Evolutionary conservation across 2,888 invertebrate genomes (phyloP), one percentile per base, ranked within the genome.

Genomic region (Dysmachus trigonus): DNA sequence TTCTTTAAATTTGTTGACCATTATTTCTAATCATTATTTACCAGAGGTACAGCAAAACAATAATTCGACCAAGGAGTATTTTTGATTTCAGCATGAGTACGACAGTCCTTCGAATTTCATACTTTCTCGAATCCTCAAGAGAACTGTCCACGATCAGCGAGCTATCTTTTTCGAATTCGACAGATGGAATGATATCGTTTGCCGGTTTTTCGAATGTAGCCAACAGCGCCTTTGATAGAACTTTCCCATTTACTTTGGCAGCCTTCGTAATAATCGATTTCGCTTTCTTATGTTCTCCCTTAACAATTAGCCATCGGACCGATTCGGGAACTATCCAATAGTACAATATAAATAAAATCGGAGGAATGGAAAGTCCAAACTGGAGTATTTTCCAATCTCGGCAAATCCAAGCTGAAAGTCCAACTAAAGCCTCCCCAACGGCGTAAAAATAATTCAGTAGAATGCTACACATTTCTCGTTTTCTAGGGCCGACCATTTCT

Each of bases 311-410:
- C 95, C 95, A 95, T 88, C 95, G 91, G 0, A 95, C 94, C 0
- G 95, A 95, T 90, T 95, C 95, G 0, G 95, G 95, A 30, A 95
- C 92, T 35, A 91, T 93, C 95, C 94, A 95, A 89, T 93, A 93
- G 89, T 95, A 95, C 22, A 91, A 90, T 30, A 94, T 90, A 89
- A 95, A 94, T 27, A 95, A 87, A 10, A 94, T 90, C 6, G 94
- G 94, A 4, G 95, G 95, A 8, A 93, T 93, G 22, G 95, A 95
- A 4, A 94, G 93, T 6, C 93, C 91, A 77, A 93, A 90, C 88
- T 95, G 94, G 35, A 94, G 88, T 74, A 92, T 89, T n/a, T 93
- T 91, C 95, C 95, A 95, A 89, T 94, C 93, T 87, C 92, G 91
- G 1, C 93, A 90, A n/a, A 93, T 89, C 93, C 94, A 95, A 15